Conservation (phyloP, 2,113 vertebrate species). For the Zosterops pallidus region DNA sequence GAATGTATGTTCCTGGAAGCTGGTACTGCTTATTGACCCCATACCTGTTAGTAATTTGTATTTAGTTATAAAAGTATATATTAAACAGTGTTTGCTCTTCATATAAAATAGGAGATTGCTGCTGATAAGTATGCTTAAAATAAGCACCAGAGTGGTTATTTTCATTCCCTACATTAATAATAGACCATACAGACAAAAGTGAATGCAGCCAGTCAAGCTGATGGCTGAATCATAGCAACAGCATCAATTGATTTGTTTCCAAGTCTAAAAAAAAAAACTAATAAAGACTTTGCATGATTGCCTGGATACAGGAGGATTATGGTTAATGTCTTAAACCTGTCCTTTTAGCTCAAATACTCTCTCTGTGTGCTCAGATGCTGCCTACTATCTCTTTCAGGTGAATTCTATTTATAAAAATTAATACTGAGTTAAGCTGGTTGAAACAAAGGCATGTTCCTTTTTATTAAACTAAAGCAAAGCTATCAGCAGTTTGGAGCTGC, state of each 20-base stretch:
- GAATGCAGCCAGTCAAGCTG: neutral
- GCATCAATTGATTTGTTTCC: constrained; percentile 1
- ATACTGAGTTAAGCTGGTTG: neutral
- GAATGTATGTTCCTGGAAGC: neutral
- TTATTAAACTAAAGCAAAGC: neutral
- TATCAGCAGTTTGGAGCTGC: neutral
- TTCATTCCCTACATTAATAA: neutral
- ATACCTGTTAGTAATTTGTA: neutral
- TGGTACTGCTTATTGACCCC: neutral
- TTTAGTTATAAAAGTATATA: neutral
- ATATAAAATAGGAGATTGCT: neutral
- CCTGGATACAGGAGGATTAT: neutral
- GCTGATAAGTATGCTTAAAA: neutral
- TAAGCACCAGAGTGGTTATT: neutral
- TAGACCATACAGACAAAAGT: neutral
- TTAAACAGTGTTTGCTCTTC: neutral
- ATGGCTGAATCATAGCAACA: constrained; percentile 32
- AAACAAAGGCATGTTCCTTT: neutral
- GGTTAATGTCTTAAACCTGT: neutral
- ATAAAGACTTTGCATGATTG: neutral
- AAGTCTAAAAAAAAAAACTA: neutral
- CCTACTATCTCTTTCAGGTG: neutral
- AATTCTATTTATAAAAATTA: neutral
- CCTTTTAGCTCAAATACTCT: neutral
- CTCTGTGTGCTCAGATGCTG: neutral